These are phyloP conservation scores for Sus cebifrons DNA, from an alignment of 2,797 vertebrate genomes.

Conservation along the genomic window DNA sequence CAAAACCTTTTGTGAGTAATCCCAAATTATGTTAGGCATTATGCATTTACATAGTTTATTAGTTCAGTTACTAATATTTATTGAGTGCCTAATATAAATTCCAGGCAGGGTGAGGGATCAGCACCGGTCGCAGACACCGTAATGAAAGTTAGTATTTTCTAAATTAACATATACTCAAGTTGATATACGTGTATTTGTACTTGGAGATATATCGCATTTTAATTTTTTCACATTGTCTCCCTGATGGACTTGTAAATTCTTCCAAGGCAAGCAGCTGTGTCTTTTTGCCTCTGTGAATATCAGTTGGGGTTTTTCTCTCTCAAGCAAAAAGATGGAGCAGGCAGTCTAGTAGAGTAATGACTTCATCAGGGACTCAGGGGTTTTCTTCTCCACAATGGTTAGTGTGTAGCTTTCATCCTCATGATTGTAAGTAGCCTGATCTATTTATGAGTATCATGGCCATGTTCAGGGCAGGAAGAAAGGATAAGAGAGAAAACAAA, in stretches of 20 bases:
- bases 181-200: slow-evolving; percentile 23
- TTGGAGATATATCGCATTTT: slow-evolving; percentile 33
- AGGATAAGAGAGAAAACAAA: neutral
- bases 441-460: neutral
- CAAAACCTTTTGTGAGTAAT: slow-evolving; percentile 58
- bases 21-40: slow-evolving; percentile 1
- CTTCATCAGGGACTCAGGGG: neutral
- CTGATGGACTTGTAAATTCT: slow-evolving; percentile 34
- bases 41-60: neutral
- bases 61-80: slow-evolving; percentile 61
- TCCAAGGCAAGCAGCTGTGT: neutral
- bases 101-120: neutral
- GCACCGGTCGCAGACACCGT: neutral
- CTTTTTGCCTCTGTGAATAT: slow-evolving; percentile 19
- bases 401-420: neutral
- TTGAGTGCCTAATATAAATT: slow-evolving; percentile 23
- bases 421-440: slow-evolving; percentile 11
- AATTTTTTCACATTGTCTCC: slow-evolving; percentile 40
- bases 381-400: slow-evolving; percentile 3
- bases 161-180: neutral
- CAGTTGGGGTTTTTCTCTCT: slow-evolving; percentile 9
- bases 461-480: slow-evolving; percentile 36
- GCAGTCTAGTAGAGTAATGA: neutral
- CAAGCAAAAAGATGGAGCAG: neutral
- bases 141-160: slow-evolving; percentile 48